phyloP scores from a whole-genome alignment of 2,113 vertebrate genomes.

The Chaetops frenatus region DNA sequence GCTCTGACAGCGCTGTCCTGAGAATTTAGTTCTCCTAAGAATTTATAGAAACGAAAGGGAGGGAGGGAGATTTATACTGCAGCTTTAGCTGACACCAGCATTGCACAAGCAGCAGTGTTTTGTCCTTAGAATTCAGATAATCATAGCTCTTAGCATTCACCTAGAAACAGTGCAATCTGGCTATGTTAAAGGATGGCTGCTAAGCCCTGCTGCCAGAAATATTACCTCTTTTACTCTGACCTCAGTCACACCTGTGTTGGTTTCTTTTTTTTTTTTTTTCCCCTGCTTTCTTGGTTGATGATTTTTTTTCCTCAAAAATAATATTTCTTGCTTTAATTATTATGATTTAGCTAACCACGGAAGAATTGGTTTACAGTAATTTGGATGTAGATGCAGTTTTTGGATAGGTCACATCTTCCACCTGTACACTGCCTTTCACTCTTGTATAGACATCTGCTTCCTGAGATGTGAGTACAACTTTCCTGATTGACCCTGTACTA shows the following conservation, averaged over 20 bases:
- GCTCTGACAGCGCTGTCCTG: neutral
- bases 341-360: neutral
- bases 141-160: neutral
- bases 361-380: neutral
- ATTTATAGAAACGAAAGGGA: neutral
- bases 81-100: neutral
- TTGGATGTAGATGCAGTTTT: neutral
- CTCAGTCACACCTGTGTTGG: accelerated
- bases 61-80: neutral
- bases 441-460: neutral
- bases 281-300: neutral
- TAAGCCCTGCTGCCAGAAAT: neutral
- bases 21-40: neutral
- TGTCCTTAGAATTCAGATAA: neutral
- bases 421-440: neutral
- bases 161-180: neutral
- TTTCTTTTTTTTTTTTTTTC: neutral
- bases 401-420: neutral
- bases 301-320: neutral
- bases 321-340: neutral
- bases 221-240: neutral
- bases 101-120: neutral
- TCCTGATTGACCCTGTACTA: neutral
- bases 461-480: neutral
- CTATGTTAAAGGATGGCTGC: neutral